These are phyloP conservation scores for Halyomorpha halys DNA, from an alignment of 1,140 invertebrate species.

Conservation along the genomic window DNA sequence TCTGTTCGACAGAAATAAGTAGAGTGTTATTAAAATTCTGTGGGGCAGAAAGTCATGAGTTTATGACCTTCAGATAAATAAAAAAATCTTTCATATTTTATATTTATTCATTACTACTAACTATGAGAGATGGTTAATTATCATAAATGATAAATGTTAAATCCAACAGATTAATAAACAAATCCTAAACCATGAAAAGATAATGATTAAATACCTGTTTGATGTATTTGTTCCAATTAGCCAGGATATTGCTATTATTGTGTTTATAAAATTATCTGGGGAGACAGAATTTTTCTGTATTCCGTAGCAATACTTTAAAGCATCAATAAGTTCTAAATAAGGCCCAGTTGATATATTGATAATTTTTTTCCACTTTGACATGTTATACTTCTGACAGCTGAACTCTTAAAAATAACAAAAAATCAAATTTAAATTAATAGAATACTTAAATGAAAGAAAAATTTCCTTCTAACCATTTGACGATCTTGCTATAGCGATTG, in stretches of 20 bases:
- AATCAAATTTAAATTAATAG: too few species aligned
- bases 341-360: constrained; percentile 22
- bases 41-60: too few species aligned
- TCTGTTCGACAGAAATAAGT: too few species aligned
- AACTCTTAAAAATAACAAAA: background rate
- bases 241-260: constrained; percentile 47
- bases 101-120: too few species aligned
- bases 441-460: background rate
- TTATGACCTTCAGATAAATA: too few species aligned
- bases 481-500: constrained; percentile 53
- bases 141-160: too few species aligned
- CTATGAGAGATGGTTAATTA: too few species aligned
- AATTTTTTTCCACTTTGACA: constrained; percentile 49
- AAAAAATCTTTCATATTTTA: too few species aligned
- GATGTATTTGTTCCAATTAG: constrained; percentile 30
- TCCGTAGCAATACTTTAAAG: background rate
- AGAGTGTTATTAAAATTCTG: too few species aligned
- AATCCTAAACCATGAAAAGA: too few species aligned
- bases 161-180: too few species aligned
- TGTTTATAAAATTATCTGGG: constrained; percentile 48
- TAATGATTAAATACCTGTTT: too few species aligned
- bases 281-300: constrained; percentile 37
- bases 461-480: constrained; percentile 43
- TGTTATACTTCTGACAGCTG: constrained; percentile 49
- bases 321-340: background rate